Percentiles rank a stretch among this genome's conserved stretches.
Conservation (phyloP, 2,113 vertebrate genomes). For the Cyrtonyx montezumae region DNA sequence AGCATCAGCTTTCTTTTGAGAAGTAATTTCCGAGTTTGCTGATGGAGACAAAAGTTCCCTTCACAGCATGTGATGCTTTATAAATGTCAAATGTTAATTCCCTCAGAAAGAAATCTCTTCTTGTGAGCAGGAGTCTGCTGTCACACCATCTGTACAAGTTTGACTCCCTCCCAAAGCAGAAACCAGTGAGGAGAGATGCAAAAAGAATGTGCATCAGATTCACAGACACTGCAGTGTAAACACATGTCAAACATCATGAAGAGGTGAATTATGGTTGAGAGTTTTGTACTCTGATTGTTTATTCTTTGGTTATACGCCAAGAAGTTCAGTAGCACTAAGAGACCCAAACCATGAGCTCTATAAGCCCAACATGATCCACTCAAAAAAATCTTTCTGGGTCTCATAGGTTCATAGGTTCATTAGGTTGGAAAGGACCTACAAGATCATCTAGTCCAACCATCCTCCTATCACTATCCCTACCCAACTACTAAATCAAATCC, state of each 20-base stretch:
- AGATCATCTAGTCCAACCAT: no score
- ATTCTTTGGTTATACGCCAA: not conserved
- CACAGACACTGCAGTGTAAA: not conserved
- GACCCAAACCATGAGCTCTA: not conserved
- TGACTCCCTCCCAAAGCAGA: not conserved
- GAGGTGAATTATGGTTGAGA: not conserved
- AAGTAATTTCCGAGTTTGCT: not conserved
- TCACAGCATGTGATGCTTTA: not conserved
- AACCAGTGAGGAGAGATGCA: not conserved
- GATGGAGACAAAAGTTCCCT: not conserved
- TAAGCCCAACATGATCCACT: not conserved
- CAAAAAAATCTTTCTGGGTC: not conserved
- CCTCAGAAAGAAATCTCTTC: not conserved
- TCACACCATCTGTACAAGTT: not conserved
- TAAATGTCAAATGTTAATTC: not conserved
- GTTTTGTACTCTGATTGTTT: not conserved
- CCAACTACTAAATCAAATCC: no score
- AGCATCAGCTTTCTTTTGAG: not conserved
- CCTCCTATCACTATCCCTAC: no score
- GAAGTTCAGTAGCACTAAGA: not conserved
- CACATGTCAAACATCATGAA: not conserved
- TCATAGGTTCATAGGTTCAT: no score
- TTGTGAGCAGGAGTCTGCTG: not conserved
- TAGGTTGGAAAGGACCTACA: no score
- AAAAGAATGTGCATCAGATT: not conserved